These are phyloP conservation scores for Upupa epops DNA, from an alignment of 2,113 vertebrate species.

Conservation along the genomic window DNA sequence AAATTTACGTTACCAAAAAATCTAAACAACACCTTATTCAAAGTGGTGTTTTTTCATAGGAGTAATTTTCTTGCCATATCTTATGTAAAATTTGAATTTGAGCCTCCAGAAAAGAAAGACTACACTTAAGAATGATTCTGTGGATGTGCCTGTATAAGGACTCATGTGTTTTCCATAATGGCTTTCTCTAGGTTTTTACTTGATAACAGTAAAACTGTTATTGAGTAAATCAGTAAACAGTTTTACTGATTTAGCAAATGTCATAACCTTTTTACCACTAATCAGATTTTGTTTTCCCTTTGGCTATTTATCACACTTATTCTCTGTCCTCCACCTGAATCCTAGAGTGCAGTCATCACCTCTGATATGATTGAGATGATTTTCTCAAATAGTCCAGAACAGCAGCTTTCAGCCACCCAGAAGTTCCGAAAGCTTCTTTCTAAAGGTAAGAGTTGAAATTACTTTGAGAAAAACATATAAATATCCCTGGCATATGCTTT, in stretches of 20 bases:
- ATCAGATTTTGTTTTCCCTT: neutral
- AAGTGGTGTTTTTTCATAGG: neutral
- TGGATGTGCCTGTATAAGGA: neutral
- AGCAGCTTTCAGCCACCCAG: slow-evolving; percentile 96
- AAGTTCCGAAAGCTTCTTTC: slow-evolving; percentile 97
- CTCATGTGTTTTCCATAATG: neutral
- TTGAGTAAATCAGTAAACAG: too few relatives aligned
- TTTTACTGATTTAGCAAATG: neutral
- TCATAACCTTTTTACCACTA: neutral
- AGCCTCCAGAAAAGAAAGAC: neutral
- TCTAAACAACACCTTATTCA: neutral
- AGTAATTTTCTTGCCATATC: neutral
- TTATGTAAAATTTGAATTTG: neutral
- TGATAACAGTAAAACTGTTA: neutral
- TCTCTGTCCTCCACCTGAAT: neutral
- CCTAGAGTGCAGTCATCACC: slow-evolving; percentile 87
- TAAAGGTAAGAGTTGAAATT: slow-evolving; percentile 83
- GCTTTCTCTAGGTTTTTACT: neutral
- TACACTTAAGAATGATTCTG: neutral
- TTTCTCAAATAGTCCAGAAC: slow-evolving; percentile 93
- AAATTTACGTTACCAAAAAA: neutral
- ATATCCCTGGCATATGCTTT: neutral
- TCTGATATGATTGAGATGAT: slow-evolving; percentile 99
- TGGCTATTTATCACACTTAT: neutral
- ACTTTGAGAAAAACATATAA: neutral